Percentiles rank a stretch among this genome's conserved stretches.
Conservation (phyloP, 2,797 vertebrate genomes). For the Typhlichthys eigenmanni region DNA sequence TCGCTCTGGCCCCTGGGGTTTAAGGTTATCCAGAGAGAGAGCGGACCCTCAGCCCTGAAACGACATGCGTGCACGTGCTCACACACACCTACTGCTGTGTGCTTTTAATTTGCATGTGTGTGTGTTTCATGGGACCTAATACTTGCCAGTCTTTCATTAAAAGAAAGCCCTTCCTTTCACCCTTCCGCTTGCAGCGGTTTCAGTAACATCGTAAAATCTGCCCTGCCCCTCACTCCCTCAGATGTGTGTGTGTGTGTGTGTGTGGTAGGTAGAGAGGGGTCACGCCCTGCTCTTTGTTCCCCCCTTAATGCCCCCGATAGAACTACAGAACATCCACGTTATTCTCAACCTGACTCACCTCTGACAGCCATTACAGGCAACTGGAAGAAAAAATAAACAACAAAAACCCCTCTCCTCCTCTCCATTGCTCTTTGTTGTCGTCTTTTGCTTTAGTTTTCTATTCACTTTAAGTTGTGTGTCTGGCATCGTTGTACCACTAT, state of each 20-base stretch:
- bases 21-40: slow-evolving; percentile 15
- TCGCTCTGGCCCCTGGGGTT: slow-evolving; percentile 1
- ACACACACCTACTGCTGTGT: not conserved
- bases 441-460: no score
- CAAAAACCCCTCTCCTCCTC: no score
- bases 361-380: slow-evolving; percentile 40
- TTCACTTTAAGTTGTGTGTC: no score
- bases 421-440: no score
- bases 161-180: slow-evolving; percentile 10
- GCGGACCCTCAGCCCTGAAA: slow-evolving; percentile 1
- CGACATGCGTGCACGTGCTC: not conserved
- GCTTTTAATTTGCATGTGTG: no score
- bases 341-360: slow-evolving; percentile 25
- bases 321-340: slow-evolving; percentile 18
- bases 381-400: not conserved
- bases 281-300: slow-evolving; percentile 43
- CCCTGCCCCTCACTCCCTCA: slow-evolving; percentile 26
- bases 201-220: slow-evolving; percentile 29
- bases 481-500: no score
- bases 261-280: slow-evolving; percentile 24
- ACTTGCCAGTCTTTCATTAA: slow-evolving; percentile 26
- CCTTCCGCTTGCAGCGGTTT: slow-evolving; percentile 13
- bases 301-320: slow-evolving; percentile 45
- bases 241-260: slow-evolving; percentile 21
- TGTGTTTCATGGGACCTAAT: slow-evolving; percentile 19